Evolutionary conservation across 2,113 vertebrate genomes (phyloP).

Genomic region (Elgaria multicarinata): DNA sequence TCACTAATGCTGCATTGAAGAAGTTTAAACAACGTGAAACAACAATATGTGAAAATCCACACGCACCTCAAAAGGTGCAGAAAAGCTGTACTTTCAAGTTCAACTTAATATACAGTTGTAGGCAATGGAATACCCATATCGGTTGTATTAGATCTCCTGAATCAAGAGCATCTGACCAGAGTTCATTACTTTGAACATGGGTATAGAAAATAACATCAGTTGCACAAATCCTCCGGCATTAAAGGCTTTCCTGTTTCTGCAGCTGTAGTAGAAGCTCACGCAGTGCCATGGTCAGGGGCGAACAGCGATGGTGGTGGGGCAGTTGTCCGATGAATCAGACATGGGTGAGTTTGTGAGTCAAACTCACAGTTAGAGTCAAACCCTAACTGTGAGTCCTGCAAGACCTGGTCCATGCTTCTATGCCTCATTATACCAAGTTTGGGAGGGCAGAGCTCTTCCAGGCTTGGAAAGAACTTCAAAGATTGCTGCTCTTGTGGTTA

Average conservation of each 20-base stretch:
- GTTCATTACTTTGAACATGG: background rate
- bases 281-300: too few species aligned
- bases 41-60: background rate
- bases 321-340: too few species aligned
- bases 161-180: background rate
- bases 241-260: constrained; percentile 12
- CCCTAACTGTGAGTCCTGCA: too few species aligned
- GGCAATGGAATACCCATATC: background rate
- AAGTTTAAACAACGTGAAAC: background rate
- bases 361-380: too few species aligned
- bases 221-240: background rate
- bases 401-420: too few species aligned
- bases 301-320: too few species aligned
- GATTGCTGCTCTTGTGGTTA: too few species aligned
- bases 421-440: too few species aligned
- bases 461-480: too few species aligned
- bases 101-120: background rate
- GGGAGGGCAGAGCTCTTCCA: too few species aligned
- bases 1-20: background rate
- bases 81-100: background rate
- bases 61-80: background rate
- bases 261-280: too few species aligned
- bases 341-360: too few species aligned
- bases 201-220: constrained; percentile 20
- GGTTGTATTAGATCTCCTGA: background rate